Percentiles rank a stretch among this genome's conserved stretches.
Conservation (phyloP, 2,797 vertebrate species). For the Malurus splendens region DNA sequence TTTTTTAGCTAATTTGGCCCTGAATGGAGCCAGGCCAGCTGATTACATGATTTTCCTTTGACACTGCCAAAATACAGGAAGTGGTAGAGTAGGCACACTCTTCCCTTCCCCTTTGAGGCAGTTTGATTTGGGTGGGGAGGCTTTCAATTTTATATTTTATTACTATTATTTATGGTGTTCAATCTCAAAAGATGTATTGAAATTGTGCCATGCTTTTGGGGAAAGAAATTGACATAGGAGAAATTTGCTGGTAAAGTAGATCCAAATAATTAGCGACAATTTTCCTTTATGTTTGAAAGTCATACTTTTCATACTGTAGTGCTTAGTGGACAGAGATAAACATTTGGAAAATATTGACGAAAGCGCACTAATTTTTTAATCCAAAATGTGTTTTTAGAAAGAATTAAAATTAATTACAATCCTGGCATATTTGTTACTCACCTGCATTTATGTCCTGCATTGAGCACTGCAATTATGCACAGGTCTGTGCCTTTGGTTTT, state of each 20-base stretch:
- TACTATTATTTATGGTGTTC: background rate
- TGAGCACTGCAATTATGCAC: background rate
- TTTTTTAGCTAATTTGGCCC: background rate
- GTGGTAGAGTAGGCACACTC: slow-evolving; percentile 2
- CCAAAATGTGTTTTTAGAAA: background rate
- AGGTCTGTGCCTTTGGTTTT: background rate
- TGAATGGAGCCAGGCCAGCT: background rate
- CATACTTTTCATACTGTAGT: background rate
- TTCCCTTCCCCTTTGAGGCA: slow-evolving; percentile 13
- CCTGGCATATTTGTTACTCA: background rate
- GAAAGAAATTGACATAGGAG: background rate
- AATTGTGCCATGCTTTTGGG: background rate
- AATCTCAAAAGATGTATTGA: background rate
- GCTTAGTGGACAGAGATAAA: background rate
- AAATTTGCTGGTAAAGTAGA: background rate
- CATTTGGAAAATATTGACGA: background rate
- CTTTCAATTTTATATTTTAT: background rate
- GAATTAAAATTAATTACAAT: background rate
- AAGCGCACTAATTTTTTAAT: background rate
- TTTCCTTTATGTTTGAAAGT: background rate
- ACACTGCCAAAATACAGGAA: slow-evolving; percentile 9
- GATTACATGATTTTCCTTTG: slow-evolving; percentile 37
- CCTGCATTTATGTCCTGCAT: background rate
- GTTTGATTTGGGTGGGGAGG: background rate
- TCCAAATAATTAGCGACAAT: background rate